Evolutionary conservation across 2,888 invertebrate species (phyloP), one percentile per base, ranked within the genome.

Genomic region (Apamea epomidion): DNA sequence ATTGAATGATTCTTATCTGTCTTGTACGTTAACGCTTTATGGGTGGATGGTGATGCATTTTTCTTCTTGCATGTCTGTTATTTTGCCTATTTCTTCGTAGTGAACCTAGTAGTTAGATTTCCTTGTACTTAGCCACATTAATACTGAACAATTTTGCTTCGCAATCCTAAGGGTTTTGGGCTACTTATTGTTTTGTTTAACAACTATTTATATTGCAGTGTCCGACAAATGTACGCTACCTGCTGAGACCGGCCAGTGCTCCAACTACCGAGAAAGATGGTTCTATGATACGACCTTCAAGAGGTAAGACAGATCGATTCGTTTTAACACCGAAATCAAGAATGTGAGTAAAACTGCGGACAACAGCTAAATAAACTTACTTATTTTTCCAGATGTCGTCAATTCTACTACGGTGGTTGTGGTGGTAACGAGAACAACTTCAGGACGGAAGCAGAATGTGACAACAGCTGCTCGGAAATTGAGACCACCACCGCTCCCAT

Each of bases 381-480:
- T 7, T 29, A 16, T 58, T 60, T 70, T 37, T 4, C 0, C 85
- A 95, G 97, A 81, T 99, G 99, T 94, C 97, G 98, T 74, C 98
- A 98, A 90, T 99, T 99, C 97, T 98, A 99, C 94, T 99, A 98
- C 93, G 99, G 99, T 21, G 99, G 99, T 25, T 99, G 99, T 93
- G 98, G 98, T 32, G 99, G 99, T 54, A 99, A 99, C 92, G 97
- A 97, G 58, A 99, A 99, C 94, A 98, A 98, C 92, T 99, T 99
- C 95, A 93, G 93, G 16, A 97, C 97, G 0, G 97, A 98, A 92
- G 94, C 97, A 69, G 98, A 97, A 72, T 99, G 99, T 90, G 93
- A 97, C 84, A 95, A 95, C 70, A 97, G 98, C 64, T 99, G 99
- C 93, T 97, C 97, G 83, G 95, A 94, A 45, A 86, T 83, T n/a